These are phyloP conservation scores for Mallotus villosus DNA, from an alignment of 2,797 vertebrate genomes.

Conservation along the genomic window DNA sequence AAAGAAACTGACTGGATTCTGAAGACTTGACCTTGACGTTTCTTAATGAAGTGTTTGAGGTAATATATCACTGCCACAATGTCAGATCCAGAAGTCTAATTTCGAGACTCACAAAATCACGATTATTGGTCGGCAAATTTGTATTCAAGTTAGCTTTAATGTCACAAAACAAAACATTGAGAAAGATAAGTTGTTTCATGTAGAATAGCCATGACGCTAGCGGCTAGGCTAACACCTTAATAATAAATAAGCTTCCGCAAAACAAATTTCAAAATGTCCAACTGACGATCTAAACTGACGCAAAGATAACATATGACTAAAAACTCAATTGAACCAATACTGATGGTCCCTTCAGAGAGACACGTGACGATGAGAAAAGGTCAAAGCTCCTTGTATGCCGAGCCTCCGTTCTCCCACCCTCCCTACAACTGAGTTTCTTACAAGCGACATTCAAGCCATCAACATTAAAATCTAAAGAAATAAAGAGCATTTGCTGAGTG, in stretches of 20 bases:
- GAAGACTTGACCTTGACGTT: neutral
- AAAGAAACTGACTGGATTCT: neutral
- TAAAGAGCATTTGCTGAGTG: conserved; percentile 15
- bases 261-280: conserved; percentile 42
- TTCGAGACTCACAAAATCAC: conserved; percentile 25
- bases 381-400: conserved; percentile 30
- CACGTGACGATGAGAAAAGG: conserved; percentile 19
- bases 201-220: conserved; percentile 34
- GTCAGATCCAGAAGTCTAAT: conserved; percentile 1
- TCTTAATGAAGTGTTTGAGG: neutral
- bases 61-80: neutral
- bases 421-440: conserved; percentile 34
- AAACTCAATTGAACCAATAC: conserved; percentile 44
- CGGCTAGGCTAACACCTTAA: conserved; percentile 43
- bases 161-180: conserved; percentile 60
- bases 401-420: conserved; percentile 21
- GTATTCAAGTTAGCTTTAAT: conserved; percentile 60
- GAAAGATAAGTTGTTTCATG: conserved; percentile 32
- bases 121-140: conserved; percentile 30
- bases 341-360: conserved; percentile 18
- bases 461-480: conserved; percentile 16
- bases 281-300: conserved; percentile 41
- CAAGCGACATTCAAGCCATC: conserved; percentile 31
- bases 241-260: conserved; percentile 48
- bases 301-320: conserved; percentile 49